Base-by-base conservation (phyloP, 2,113 vertebrate genomes). In the Leptobrachium ailaonicum region DNA sequence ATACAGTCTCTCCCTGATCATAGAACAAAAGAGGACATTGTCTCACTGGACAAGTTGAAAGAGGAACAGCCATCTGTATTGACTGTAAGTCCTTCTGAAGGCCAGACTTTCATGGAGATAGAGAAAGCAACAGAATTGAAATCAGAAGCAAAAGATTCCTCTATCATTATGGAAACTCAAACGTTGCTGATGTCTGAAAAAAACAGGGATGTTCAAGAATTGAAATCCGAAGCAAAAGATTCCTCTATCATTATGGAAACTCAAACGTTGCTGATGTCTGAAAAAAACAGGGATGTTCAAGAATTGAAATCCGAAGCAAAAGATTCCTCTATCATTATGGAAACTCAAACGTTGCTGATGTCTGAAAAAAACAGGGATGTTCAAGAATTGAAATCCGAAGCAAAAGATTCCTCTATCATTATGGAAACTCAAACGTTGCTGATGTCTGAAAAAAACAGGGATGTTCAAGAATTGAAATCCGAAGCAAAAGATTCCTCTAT, bases 151-250 rank as follows among this genome's bases (percentile, higher is more conserved):
- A 56, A 13, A 40, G 14, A 9, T 5, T 11, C 62, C 67, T 32
- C 6, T 11, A 20, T 12, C 62, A 32, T 72, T 9, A 45, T n/a
- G 13, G 66, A 69, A 69, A 43, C 20, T 12, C 10, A 40, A 47
- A 4, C 20, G 20, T 44, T 69, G n/a, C 43, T 11, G 32, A 47
- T 60, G 56, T 40, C 11, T 11, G 56, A 71, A 73, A 80, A 80
- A 58, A 41, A 4, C 41, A 62, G 9, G 14, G 50, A 58, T 8
- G 41, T 47, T 14, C 8, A 9, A 9, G 42, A 69, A 32, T 32
- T 32, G 20, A 32, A 32, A 32, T 32, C 20, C 20, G 20, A 32
- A 32, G 20, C 20, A 14, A 68, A 41, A 3, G 66, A 9, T 6
- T 8, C 13, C 3, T 66, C 40, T 6, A 32, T 12, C 6, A 66